Base-by-base conservation (phyloP, 1,140 invertebrate species). In the Paraescarpia echinospica region DNA sequence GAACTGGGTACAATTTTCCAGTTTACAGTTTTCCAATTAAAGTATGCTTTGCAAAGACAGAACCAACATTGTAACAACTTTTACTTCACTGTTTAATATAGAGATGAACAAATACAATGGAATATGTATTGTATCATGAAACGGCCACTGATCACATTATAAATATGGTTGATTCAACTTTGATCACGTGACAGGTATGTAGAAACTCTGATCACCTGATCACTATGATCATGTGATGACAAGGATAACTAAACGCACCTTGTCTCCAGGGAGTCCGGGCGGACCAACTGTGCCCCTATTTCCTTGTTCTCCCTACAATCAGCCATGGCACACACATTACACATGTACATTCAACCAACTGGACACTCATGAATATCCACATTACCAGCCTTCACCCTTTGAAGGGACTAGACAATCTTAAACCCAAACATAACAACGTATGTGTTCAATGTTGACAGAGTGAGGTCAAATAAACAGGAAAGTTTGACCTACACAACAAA, bases 261-360 rank as follows among this genome's bases (percentile, higher is more conserved):
- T 93, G 35, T 93, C 91, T 92, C 93, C 93, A 90, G 89, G 91
- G 27, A 92, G 93, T 33, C 93, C 93, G 27, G 59, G 92, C 18
- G 97, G 97, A n/a, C 98, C 98, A 97, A 98, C 97, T 92, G 98
- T 97, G 90, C 98, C 98, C 96, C 98, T 98, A 1, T 95, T 93
- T 34, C 98, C 98, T 89, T 97, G 95, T 93, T 98, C 97, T 35
- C 97, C 98, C 93, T 98, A 98, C 94, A 90, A 51, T 8, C 48
- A 51, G 18, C 22, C 59, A 77, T 18, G 22, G 2, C 59, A 77
- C 8, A 77, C 59, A 77, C 41, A 41, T 77, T 77, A 5, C 4
- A 41, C 22, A 77, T 6, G 59, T 22, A 18, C 59, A 77, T 14
- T 77, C 22, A 22, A 77, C 59, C 4, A 77, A 22, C 59, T 77